These are phyloP conservation scores for Nothocercus nigrocapillus DNA, from an alignment of 2,113 vertebrate species.

Conservation along the genomic window DNA sequence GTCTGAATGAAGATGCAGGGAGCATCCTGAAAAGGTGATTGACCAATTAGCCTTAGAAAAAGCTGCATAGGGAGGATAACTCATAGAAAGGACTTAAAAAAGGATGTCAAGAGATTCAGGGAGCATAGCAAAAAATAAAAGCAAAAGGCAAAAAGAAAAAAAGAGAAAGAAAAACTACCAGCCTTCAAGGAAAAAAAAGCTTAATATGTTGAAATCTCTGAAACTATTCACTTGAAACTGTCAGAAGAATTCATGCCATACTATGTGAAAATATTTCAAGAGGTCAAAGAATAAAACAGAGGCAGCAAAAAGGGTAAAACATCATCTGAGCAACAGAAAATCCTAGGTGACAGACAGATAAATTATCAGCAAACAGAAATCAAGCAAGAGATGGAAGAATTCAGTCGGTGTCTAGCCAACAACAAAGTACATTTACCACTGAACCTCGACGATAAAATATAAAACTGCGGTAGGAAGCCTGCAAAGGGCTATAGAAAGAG, in stretches of 20 bases:
- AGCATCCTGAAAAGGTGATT: slow-evolving; percentile 2
- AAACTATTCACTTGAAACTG: slow-evolving; percentile 4
- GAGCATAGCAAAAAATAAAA: background rate
- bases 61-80: background rate
- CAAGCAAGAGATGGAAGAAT: background rate
- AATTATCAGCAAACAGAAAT: background rate
- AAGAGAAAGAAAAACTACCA: background rate
- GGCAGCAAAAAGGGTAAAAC: background rate
- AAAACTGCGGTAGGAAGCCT: background rate
- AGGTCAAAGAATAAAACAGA: background rate
- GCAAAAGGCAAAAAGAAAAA: background rate
- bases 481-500: background rate
- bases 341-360: background rate
- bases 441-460: background rate
- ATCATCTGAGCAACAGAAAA: background rate
- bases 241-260: background rate
- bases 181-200: background rate
- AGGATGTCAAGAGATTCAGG: background rate
- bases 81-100: background rate
- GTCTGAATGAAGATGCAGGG: background rate
- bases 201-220: background rate
- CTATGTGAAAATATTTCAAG: slow-evolving; percentile 3
- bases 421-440: background rate
- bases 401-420: background rate
- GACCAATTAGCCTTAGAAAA: background rate